These are phyloP conservation scores for Panthera tigris DNA, from an alignment of 2,113 vertebrate genomes.

Conservation along the genomic window DNA sequence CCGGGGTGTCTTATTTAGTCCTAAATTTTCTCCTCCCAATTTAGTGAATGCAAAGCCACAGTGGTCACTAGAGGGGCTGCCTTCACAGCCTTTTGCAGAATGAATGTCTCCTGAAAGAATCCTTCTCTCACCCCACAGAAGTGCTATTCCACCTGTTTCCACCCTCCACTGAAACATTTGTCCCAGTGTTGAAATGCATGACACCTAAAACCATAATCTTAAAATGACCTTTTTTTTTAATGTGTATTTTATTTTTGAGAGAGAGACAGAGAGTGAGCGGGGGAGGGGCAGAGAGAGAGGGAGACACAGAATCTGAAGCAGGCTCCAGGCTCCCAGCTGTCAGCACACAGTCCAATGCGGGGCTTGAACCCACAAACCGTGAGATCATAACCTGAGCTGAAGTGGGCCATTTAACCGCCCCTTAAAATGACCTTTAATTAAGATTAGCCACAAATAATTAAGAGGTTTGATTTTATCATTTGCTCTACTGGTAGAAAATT, in stretches of 20 bases:
- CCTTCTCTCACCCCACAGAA: background rate
- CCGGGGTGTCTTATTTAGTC: background rate
- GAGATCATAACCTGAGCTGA: no score
- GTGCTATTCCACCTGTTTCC: background rate
- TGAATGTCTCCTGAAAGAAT: background rate
- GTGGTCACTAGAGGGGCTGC: background rate
- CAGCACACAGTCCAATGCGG: no score
- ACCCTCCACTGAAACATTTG: background rate
- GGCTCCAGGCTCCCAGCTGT: no score
- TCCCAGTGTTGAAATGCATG: background rate
- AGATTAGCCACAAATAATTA: background rate
- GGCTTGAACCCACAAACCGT: no score
- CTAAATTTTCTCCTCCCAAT: background rate
- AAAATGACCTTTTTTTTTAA: background rate
- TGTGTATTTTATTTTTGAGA: no score
- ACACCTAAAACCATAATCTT: background rate
- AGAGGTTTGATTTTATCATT: background rate
- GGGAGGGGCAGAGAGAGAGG: no score
- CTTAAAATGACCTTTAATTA: conserved; percentile 16
- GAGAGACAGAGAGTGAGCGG: no score
- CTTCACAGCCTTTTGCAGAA: background rate
- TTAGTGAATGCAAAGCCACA: background rate
- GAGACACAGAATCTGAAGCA: no score
- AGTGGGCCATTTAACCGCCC: no score
- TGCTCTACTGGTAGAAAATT: background rate